These are phyloP conservation scores for Apaloderma vittatum DNA, from an alignment of 2,113 vertebrate species.

Conservation along the genomic window DNA sequence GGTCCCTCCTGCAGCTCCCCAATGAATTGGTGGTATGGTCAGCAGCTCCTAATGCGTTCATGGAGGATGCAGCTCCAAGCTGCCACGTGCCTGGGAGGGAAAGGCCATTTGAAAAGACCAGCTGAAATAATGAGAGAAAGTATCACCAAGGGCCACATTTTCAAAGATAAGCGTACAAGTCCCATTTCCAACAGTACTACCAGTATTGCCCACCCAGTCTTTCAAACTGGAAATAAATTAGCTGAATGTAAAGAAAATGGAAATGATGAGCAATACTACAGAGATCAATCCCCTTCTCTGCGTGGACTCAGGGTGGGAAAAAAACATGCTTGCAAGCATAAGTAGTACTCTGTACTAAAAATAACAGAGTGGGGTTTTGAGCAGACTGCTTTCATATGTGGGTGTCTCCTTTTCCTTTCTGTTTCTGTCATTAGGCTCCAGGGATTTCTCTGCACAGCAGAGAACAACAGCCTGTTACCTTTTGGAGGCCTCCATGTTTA, in stretches of 20 bases:
- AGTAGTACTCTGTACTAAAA: not conserved
- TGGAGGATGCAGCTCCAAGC: not conserved
- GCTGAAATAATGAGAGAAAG: not conserved
- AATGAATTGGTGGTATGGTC: not conserved
- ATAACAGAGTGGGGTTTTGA: not conserved
- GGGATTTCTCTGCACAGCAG: not conserved
- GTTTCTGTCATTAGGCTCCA: not conserved
- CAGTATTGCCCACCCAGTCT: not conserved
- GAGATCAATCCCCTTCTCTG: not conserved
- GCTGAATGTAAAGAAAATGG: not conserved
- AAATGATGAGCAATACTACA: not conserved
- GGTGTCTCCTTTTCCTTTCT: not conserved
- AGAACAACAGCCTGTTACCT: not conserved
- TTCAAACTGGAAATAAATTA: not conserved
- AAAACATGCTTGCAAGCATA: not conserved
- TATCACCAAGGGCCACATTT: not conserved
- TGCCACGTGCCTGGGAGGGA: rapidly evolving
- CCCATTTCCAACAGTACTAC: not conserved
- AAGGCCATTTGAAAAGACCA: not conserved
- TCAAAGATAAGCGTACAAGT: not conserved
- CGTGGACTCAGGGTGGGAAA: not conserved
- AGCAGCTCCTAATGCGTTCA: not conserved
- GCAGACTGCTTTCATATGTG: not conserved
- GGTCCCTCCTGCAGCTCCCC: not conserved
- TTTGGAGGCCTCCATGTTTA: not conserved